Conservation (phyloP, 2,113 vertebrate genomes). For the Hippolais icterina region DNA sequence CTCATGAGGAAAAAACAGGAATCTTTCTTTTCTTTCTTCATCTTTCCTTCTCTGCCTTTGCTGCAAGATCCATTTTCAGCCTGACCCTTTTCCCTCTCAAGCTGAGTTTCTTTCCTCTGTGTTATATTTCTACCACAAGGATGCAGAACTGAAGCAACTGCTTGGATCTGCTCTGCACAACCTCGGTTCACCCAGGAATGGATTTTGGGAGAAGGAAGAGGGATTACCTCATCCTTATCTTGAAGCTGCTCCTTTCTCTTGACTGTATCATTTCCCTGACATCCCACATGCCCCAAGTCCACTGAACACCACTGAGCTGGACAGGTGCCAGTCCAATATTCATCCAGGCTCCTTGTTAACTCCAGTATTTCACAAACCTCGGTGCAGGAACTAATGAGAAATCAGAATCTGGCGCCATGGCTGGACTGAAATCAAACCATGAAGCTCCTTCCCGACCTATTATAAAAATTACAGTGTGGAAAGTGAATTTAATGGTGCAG, state of each 20-base stretch:
- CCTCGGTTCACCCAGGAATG: background rate
- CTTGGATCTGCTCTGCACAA: background rate
- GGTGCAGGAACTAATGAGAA: constrained; percentile 83
- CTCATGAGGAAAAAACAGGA: background rate
- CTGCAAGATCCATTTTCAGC: background rate
- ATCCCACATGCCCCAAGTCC: background rate
- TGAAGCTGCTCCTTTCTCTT: background rate
- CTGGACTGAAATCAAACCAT: constrained; percentile 70
- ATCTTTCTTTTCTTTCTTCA: background rate
- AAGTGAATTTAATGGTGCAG: constrained; percentile 79
- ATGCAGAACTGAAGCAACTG: background rate
- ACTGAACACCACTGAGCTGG: constrained; percentile 74
- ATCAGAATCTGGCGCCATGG: constrained; percentile 75
- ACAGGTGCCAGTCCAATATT: constrained; percentile 75
- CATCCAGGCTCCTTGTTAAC: constrained; percentile 80
- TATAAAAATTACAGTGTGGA: constrained; percentile 85
- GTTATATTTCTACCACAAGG: background rate
- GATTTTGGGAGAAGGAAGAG: background rate
- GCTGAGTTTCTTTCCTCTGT: background rate
- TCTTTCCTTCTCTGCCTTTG: background rate
- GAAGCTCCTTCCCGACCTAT: constrained; percentile 78
- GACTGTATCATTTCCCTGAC: background rate
- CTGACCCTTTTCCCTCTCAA: background rate
- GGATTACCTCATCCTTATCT: background rate
- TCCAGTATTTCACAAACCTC: constrained; percentile 73